Evolutionary conservation across 1,140 invertebrate genomes (phyloP), one percentile per base, ranked within the genome.

Genomic region (Popillia japonica): DNA sequence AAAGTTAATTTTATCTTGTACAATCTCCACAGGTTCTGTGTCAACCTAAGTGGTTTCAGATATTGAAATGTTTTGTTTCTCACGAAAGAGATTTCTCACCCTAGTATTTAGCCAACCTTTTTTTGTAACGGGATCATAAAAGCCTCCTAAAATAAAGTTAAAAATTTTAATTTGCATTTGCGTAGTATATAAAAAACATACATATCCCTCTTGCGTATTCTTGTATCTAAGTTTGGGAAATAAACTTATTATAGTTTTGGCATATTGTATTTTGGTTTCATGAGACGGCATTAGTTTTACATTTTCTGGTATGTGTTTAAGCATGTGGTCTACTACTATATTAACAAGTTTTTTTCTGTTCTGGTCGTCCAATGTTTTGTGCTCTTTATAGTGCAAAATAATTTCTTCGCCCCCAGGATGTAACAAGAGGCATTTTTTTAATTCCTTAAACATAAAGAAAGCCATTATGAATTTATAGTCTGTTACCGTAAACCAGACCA

Each of bases 331-430:
- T 7, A 61, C 7, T 4, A 61, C 20, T n/a, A 61, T 61, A 61
- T 61, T 61, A 61, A 61, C 55, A 7, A 61, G 6, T 76, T 48
- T 73, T 17, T 17, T 80, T 40, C 42, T 40, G n/a, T n/a, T n/a
- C n/a, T n/a, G n/a, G n/a, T n/a, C n/a, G n/a, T n/a, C n/a, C n/a
- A n/a, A n/a, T n/a, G n/a, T n/a, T n/a, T n/a, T n/a, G n/a, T n/a
- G n/a, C n/a, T n/a, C n/a, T n/a, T n/a, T n/a, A n/a, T n/a, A n/a
- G n/a, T n/a, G n/a, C n/a, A n/a, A n/a, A n/a, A n/a, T n/a, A n/a
- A n/a, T n/a, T n/a, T n/a, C n/a, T n/a, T n/a, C n/a, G n/a, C n/a
- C n/a, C n/a, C n/a, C n/a, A n/a, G n/a, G n/a, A n/a, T n/a, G n/a
- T n/a, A n/a, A n/a, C n/a, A n/a, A n/a, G n/a, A n/a, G n/a, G n/a